These are phyloP conservation scores for Cossypha caffra DNA, from an alignment of 2,797 vertebrate species.

Conservation along the genomic window DNA sequence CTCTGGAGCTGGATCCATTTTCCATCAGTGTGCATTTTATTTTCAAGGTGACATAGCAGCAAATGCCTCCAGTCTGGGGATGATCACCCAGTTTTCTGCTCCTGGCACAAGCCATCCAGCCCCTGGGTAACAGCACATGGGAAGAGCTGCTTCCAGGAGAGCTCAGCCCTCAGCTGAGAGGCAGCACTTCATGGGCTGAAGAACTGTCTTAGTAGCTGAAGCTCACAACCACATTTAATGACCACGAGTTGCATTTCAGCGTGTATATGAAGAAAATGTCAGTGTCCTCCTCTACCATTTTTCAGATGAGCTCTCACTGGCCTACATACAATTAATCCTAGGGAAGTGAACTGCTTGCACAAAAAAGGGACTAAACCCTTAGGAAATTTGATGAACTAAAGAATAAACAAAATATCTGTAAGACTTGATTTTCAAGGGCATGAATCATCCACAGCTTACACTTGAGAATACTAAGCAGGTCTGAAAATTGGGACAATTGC, in stretches of 20 bases:
- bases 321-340: not conserved
- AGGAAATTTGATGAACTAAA: not conserved
- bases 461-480: not conserved
- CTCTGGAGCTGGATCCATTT: not conserved
- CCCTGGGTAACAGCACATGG: not conserved
- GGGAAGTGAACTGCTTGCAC: not conserved
- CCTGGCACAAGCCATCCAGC: not conserved
- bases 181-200: not conserved
- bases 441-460: not conserved
- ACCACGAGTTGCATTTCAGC: rapidly evolving
- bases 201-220: not conserved
- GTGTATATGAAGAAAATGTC: not conserved
- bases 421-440: slow-evolving; percentile 17
- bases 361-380: not conserved
- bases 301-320: not conserved
- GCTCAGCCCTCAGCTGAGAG: not conserved
- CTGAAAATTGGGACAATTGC: not conserved
- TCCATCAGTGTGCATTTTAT: not conserved
- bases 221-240: not conserved
- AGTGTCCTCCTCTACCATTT: not conserved
- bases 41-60: not conserved
- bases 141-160: not conserved
- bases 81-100: not conserved
- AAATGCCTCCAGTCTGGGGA: not conserved
- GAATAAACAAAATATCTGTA: slow-evolving; percentile 28